Conservation (phyloP, 2,888 invertebrate genomes). For the Horisme vitalbata region DNA sequence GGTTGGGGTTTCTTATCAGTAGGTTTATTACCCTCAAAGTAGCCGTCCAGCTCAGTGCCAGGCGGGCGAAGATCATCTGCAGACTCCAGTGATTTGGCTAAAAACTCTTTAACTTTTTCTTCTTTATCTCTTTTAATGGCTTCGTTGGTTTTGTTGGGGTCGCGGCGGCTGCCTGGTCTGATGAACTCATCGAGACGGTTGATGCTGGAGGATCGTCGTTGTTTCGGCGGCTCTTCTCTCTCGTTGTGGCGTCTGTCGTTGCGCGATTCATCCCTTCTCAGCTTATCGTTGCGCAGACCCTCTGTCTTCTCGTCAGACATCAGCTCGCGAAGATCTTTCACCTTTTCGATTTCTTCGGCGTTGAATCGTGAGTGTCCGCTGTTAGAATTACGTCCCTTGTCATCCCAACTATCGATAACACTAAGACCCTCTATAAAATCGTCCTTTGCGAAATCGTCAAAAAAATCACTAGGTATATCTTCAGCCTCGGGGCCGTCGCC, state of each 20-base stretch:
- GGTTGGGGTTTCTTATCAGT: slow-evolving; percentile 31
- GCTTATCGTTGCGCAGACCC: not conserved
- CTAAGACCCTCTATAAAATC: slow-evolving; percentile 75
- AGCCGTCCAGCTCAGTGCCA: slow-evolving; percentile 74
- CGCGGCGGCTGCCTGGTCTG: slow-evolving; percentile 72
- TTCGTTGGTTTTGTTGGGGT: slow-evolving; percentile 69
- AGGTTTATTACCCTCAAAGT: slow-evolving; percentile 47
- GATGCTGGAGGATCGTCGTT: slow-evolving; percentile 36
- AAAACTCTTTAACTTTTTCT: slow-evolving; percentile 68
- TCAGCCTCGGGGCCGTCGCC: slow-evolving; percentile 50
- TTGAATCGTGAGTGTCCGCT: slow-evolving; percentile 39
- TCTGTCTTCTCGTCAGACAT: slow-evolving; percentile 35
- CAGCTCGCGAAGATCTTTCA: slow-evolving; percentile 60
- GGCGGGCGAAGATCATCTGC: slow-evolving; percentile 67
- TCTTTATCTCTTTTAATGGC: slow-evolving; percentile 73
- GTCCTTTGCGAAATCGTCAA: slow-evolving; percentile 72
- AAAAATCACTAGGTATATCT: slow-evolving; percentile 76
- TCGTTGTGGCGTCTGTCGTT: slow-evolving; percentile 6
- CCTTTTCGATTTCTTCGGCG: slow-evolving; percentile 47
- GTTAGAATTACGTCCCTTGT: slow-evolving; percentile 37
- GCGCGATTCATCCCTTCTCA: slow-evolving; percentile 2
- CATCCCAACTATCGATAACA: slow-evolving; percentile 75
- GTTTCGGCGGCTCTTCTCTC: slow-evolving; percentile 8
- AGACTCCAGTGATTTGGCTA: slow-evolving; percentile 68
- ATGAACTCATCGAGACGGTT: slow-evolving; percentile 57